These are phyloP conservation scores for Pedicia rivosa DNA, from an alignment of 2,888 invertebrate genomes.

Conservation along the genomic window DNA sequence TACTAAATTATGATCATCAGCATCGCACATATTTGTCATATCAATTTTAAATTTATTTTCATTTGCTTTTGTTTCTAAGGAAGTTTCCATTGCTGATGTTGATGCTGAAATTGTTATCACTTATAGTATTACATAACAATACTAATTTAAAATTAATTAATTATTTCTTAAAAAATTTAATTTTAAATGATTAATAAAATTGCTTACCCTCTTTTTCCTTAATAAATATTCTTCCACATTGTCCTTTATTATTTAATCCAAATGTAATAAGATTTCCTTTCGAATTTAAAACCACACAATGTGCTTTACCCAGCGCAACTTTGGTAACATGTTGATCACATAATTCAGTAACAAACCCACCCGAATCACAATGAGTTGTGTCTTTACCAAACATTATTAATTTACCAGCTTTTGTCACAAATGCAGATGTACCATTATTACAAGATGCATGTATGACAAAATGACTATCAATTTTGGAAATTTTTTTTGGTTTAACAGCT, in stretches of 20 bases:
- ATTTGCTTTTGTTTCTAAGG: conserved; percentile 3
- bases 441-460: conserved; percentile 71
- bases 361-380: conserved; percentile 63
- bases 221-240: conserved; percentile 80
- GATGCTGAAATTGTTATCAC: not conserved
- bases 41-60: conserved; percentile 21
- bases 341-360: conserved; percentile 57
- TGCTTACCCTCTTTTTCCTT: conserved; percentile 40
- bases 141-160: too few species aligned
- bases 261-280: conserved; percentile 89
- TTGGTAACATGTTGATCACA: conserved; percentile 52
- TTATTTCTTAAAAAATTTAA: too few species aligned
- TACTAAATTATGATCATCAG: conserved; percentile 35
- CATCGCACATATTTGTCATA: conserved; percentile 31
- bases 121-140: too few species aligned
- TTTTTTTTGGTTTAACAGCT: conserved; percentile 82
- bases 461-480: conserved; percentile 77
- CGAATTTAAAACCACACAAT: conserved; percentile 74
- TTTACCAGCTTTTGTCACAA: conserved; percentile 80
- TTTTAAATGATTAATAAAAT: conserved; percentile 6
- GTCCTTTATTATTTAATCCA: conserved; percentile 95
- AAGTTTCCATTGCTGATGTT: conserved; percentile 7
- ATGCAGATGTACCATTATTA: conserved; percentile 87
- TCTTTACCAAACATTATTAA: conserved; percentile 92
- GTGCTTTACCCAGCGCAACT: conserved; percentile 88